Evolutionary conservation across 2,797 vertebrate species (phyloP).

Genomic region (Tarsius wallacei): DNA sequence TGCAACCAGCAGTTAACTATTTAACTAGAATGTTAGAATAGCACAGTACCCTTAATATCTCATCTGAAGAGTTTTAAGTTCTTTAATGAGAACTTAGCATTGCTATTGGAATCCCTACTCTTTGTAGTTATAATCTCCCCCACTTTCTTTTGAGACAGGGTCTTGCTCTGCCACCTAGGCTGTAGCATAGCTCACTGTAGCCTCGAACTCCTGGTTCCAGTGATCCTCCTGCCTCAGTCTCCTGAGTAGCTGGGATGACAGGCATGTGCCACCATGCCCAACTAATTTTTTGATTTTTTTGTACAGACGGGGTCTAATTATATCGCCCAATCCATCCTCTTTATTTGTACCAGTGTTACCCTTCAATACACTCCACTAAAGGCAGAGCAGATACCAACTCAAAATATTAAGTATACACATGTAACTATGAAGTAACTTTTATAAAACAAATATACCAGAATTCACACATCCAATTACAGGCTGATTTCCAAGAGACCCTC

Average conservation of each 20-base stretch:
- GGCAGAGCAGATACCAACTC: constrained; percentile 43
- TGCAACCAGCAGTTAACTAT: constrained; percentile 49
- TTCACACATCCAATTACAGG: constrained; percentile 53
- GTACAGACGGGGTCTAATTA: too few relatives aligned
- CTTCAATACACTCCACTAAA: constrained; percentile 46
- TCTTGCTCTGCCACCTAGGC: too few relatives aligned
- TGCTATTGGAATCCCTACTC: constrained; percentile 56
- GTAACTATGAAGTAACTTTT: constrained; percentile 51
- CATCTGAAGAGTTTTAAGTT: constrained; percentile 42
- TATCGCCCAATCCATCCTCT: neutral
- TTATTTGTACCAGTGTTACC: constrained; percentile 40
- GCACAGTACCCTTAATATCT: neutral
- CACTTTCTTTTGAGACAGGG: too few relatives aligned
- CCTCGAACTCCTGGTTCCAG: too few relatives aligned
- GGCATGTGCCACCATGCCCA: too few relatives aligned
- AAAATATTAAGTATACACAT: constrained; percentile 71
- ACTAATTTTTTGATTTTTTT: too few relatives aligned
- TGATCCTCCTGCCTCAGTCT: too few relatives aligned
- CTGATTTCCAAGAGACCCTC: constrained; percentile 50
- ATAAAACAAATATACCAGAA: constrained; percentile 40
- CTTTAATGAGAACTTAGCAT: constrained; percentile 33
- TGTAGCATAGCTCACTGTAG: too few relatives aligned
- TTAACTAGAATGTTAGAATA: constrained; percentile 57
- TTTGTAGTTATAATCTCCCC: constrained; percentile 56
- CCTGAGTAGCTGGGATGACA: too few relatives aligned